Evolutionary conservation across 2,888 invertebrate species (phyloP), one percentile per base, ranked within the genome.

Genomic region (Sympetrum striolatum): DNA sequence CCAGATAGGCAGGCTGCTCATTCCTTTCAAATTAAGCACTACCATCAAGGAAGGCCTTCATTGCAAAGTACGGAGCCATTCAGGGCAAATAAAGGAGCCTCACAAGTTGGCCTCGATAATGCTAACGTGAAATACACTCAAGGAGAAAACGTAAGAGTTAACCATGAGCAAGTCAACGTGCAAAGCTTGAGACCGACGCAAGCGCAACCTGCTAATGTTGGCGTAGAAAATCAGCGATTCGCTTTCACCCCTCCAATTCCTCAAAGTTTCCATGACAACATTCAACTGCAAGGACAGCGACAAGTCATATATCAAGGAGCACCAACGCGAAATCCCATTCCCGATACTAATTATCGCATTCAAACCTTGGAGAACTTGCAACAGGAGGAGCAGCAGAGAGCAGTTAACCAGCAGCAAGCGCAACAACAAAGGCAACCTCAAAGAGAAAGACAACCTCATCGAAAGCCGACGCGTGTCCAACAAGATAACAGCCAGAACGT

Each of bases 321-420:
- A 31, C 93, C 93, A 31, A 58, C 22, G 6, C 25, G 22, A 25
- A 58, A 25, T 31, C 39, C 25, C 86, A 92, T 92, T 48, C 93
- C 93, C 58, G 93, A 94, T 53, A 80, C 93, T 2, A 93, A 93
- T 22, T 92, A 92, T 31, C 91, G 93, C 0, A 93, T 93, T 58
- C 93, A 93, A 90, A 91, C 92, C 4, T 93, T 93, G 0, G 93
- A 92, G 80, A 93, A 93, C 64, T 92, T 92, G 1, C 93, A 94
- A 90, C 91, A 93, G 8, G 92, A 93, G 44, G 64, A 82, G 22
- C 90, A 90, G 53, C 82, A 81, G 39, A 64, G 22, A 18, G 58
- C 82, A 25, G 81, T 39, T 12, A 81, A 31, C 35, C 90, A 73
- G n/a, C 90, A 90, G 39, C 81, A 64, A 44, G 14, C 39, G 10